Conservation (phyloP, 1,140 invertebrate genomes). For the Sitodiplosis mosellana region DNA sequence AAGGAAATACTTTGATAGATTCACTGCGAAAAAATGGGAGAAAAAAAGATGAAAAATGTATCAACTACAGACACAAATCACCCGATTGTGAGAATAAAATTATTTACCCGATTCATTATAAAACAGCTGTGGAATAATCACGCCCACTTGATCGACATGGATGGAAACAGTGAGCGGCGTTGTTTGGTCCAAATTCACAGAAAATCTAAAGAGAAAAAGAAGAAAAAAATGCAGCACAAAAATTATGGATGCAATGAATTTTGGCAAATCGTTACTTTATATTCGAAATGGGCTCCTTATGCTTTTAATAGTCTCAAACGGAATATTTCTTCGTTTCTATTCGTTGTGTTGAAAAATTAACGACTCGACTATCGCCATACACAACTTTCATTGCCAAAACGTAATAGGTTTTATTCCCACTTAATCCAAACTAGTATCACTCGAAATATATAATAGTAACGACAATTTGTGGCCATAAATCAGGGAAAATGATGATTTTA, state of each 20-base stretch:
- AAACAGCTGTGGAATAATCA: conserved; percentile 8
- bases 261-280: not conserved
- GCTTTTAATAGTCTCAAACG: no score
- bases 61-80: not conserved
- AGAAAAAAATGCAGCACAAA: conserved; percentile 1
- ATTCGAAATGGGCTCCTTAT: no score
- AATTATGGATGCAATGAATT: not conserved
- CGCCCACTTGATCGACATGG: conserved; percentile 10
- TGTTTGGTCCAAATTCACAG: conserved; percentile 17
- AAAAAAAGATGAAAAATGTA: not conserved
- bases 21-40: conserved; percentile 10
- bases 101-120: not conserved
- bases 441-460: no score
- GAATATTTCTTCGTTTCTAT: no score
- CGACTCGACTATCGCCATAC: no score
- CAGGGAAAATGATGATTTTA: no score
- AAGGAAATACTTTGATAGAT: conserved; percentile 7
- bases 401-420: no score
- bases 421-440: no score
- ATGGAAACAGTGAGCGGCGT: conserved; percentile 21
- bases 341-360: no score
- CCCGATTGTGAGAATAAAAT: not conserved
- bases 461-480: no score
- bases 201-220: conserved; percentile 15
- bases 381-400: no score